Evolutionary conservation across 2,888 invertebrate species (phyloP), one percentile per base, ranked within the genome.

Genomic region (Spodoptera littoralis): DNA sequence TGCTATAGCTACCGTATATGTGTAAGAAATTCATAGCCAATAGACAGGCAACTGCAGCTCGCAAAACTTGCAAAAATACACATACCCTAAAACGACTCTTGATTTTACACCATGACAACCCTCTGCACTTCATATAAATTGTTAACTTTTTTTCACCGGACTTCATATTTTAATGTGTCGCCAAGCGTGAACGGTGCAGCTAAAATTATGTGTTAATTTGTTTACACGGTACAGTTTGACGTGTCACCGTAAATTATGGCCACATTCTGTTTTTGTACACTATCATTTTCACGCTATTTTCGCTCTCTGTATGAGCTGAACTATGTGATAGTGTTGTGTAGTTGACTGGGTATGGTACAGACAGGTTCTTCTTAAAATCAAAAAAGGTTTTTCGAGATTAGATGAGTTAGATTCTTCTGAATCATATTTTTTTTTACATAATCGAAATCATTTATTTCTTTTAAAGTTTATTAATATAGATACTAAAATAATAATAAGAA

Each of bases 141-240:
- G 41, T 22, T 4, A 24, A 6, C 12, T 52, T 47, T 72, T 61
- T 60, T 52, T 51, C 30, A 1, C 36, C 18, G 56, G 41, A 59
- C 73, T 68, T 68, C 54, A 76, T 71, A 68, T 65, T 73, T 74
- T 53, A 68, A 68, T 68, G 49, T 58, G 65, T 68, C 53, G 48
- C 60, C 60, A 61, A 47, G 57, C 49, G 63, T 53, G 61, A 64
- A 56, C 72, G 67, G 60, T 76, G 66, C 50, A 73, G 52, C 75
- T 72, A 57, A 76, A 75, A 76, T 76, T 72, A 59, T 62, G 73
- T 78, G 68, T 69, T 75, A 76, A 76, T 76, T 74, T 75, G 65
- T 71, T 64, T 60, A 72, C 62, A 61, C 58, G 70, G 70, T 73
- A 42, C 75, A 75, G 60, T 69, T 75, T 75, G 73, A 75, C 65